These are phyloP conservation scores for Periparus ater DNA, from an alignment of 2,797 vertebrate species.

Conservation along the genomic window DNA sequence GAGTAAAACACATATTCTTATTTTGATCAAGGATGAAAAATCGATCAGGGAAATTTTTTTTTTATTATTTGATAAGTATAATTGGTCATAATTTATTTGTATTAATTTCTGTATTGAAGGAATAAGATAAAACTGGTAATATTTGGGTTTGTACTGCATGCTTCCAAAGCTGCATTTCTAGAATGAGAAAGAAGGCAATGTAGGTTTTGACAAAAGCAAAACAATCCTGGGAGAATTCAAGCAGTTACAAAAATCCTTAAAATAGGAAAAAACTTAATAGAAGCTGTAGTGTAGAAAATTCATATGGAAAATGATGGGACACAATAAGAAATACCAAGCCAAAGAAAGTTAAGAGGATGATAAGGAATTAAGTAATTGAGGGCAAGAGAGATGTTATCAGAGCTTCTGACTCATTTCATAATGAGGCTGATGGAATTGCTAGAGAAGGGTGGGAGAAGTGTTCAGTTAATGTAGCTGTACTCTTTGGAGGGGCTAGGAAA, in stretches of 20 bases:
- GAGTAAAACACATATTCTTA: not conserved
- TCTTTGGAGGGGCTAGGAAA: not conserved
- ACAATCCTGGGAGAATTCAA: not conserved
- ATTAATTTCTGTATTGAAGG: not conserved
- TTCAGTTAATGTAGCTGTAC: not conserved
- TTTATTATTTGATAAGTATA: not conserved
- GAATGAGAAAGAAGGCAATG: not conserved
- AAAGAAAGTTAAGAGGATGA: not conserved
- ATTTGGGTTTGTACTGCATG: not conserved
- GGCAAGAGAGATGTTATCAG: not conserved
- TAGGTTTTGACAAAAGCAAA: not conserved
- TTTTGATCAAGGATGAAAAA: not conserved
- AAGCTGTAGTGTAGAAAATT: not conserved
- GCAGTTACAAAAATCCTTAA: not conserved
- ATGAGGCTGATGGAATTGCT: not conserved
- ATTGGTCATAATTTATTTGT: not conserved
- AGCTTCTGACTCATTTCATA: not conserved
- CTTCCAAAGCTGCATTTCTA: not conserved
- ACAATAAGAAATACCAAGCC: not conserved
- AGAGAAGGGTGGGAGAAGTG: not conserved
- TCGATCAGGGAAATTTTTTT: accelerated
- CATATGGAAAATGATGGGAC: not conserved
- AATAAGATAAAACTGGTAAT: not conserved
- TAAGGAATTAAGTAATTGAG: not conserved
- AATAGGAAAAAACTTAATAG: not conserved